These are phyloP conservation scores for Thryonomys swinderianus DNA, from an alignment of 2,113 vertebrate species.

Conservation along the genomic window DNA sequence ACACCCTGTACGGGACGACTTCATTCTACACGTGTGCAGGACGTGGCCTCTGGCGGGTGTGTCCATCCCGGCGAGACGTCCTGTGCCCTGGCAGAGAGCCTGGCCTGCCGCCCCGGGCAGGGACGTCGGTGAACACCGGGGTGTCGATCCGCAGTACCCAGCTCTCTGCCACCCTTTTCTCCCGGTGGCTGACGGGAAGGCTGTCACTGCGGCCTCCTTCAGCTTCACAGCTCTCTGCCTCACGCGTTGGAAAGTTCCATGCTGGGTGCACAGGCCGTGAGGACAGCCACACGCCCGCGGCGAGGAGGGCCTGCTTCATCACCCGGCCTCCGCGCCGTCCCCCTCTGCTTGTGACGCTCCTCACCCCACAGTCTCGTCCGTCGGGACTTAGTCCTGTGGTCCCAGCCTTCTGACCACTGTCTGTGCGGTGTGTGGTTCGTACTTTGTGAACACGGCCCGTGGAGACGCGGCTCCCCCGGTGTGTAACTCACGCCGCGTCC, in stretches of 20 bases:
- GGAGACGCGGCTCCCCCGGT: background rate
- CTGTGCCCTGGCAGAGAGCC: background rate
- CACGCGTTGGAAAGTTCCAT: background rate
- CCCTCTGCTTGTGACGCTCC: background rate
- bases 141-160: rapidly evolving
- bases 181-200: background rate
- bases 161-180: rapidly evolving
- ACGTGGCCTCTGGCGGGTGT: background rate
- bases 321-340: no score
- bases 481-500: background rate
- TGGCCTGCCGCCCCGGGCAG: no score
- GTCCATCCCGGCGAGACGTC: background rate
- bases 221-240: background rate
- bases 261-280: background rate
- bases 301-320: no score
- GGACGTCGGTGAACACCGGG: background rate
- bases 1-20: background rate
- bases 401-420: no score
- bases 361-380: background rate
- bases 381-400: background rate
- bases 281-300: background rate
- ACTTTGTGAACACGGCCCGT: background rate
- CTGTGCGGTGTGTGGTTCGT: background rate
- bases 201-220: background rate
- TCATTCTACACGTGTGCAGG: background rate